Base-by-base conservation (phyloP, 2,797 vertebrate genomes). In the Pangasius larnaudii region DNA sequence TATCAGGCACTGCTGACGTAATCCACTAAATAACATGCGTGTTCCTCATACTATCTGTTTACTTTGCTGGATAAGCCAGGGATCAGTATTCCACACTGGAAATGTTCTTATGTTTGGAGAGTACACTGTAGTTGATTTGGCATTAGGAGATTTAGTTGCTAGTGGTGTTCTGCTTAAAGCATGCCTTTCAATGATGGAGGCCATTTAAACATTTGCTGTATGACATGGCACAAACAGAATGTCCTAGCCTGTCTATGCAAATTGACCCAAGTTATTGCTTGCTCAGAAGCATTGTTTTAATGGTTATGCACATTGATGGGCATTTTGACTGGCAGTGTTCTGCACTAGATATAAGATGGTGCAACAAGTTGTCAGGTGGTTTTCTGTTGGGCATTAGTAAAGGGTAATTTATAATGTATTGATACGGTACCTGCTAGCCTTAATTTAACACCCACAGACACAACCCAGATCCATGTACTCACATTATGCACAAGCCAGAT, bases 401-500 rank as follows among this genome's bases (percentile, higher is more conserved):
- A 81, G 11, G 2, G 30, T 58, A 5, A 22, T 42, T 61, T 27
- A 27, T 59, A 36, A 80, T 53, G 13, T 11, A 22, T 58, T 24
- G 33, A 80, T 59, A 10, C 33, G 14, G 46, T 63, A 22, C 24
- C 33, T 39, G 78, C 49, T 56, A 19, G 46, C n/a, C 53, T 75
- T 85, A 86, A 79, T 85, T 71, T 88, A 63, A 84, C 61, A 83
- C 56, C 61, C 67, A n/a, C 71, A 65, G 71, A 90, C 82, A 87
- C 59, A 87, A 61, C 72, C 78, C 84, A 86, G 85, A 87, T 88
- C 33, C 30, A 6, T 83, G 36, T 85, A 61, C 65, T 77, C 33
- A 16, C 14, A 33, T 46, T 59, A 89, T 69, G 33, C 74, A 82
- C 86, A 85, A 86, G 82, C 86, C 85, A 85, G 77, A 88, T 85